Percentiles rank a stretch among this genome's conserved stretches.
phyloP scores from a whole-genome alignment of 2,113 vertebrate genomes.

The Gila orcuttii region DNA sequence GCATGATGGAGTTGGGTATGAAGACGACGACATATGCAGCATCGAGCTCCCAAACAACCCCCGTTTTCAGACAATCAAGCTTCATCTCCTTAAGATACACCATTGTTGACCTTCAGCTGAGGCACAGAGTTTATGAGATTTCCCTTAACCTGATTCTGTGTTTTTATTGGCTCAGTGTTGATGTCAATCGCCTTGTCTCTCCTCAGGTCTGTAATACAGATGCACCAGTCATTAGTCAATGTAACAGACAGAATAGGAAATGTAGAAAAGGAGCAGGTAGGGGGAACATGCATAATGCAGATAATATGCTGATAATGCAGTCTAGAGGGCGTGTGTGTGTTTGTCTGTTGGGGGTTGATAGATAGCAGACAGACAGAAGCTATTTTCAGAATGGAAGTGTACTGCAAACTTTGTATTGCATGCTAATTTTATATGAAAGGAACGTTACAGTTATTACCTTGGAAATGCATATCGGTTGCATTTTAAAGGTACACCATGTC shows the following conservation, averaged over 20 bases:
- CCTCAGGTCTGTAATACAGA: slow-evolving; percentile 33
- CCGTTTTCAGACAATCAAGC: slow-evolving; percentile 60
- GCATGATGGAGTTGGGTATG: slow-evolving; percentile 1
- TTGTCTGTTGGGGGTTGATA: neutral
- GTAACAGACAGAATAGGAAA: slow-evolving; percentile 18
- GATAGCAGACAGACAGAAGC: neutral
- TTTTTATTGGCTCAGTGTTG: slow-evolving; percentile 45
- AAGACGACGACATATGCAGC: neutral
- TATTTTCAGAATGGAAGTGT: neutral
- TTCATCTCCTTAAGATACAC: slow-evolving; percentile 66
- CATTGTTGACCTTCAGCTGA: slow-evolving; percentile 57
- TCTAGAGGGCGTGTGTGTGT: slow-evolving; percentile 15
- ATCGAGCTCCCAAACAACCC: slow-evolving; percentile 20
- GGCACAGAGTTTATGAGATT: slow-evolving; percentile 70
- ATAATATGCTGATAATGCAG: slow-evolving; percentile 2
- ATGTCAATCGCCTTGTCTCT: slow-evolving; percentile 29
- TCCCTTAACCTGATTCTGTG: slow-evolving; percentile 64
- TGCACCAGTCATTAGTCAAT: slow-evolving; percentile 33
- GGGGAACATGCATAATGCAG: neutral
- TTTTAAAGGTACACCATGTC: too few species aligned
- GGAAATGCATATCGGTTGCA: neutral
- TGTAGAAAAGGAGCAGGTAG: neutral
- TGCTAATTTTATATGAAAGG: neutral
- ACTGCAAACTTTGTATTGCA: neutral
- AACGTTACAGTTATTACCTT: neutral